phyloP scores from a whole-genome alignment of 2,797 vertebrate genomes.

The Coreius guichenoti region DNA sequence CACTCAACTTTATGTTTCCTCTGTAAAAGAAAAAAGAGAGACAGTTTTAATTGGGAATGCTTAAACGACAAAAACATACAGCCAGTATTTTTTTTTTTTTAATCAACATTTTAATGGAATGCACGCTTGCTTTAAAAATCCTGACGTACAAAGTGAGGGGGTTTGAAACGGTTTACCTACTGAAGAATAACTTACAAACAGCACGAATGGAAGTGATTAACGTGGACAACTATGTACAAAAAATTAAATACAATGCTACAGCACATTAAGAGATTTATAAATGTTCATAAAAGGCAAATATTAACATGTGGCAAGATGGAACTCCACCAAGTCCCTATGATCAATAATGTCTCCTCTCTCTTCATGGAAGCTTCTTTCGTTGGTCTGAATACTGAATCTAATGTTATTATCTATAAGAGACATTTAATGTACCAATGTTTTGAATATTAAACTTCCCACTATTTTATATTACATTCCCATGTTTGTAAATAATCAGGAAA shows the following conservation, averaged over 20 bases:
- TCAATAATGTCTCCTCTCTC: conserved; percentile 39
- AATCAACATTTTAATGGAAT: conserved; percentile 67
- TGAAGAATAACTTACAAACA: conserved; percentile 46
- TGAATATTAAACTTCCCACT: conserved; percentile 4
- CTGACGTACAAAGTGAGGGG: conserved; percentile 59
- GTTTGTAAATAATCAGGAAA: conserved; percentile 19
- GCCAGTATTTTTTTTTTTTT: conserved; percentile 61
- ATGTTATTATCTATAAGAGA: background rate
- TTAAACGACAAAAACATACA: conserved; percentile 59
- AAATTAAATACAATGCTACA: conserved; percentile 61
- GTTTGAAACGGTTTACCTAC: conserved; percentile 32
- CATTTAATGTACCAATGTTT: conserved; percentile 4
- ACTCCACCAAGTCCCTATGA: conserved; percentile 8
- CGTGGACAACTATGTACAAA: conserved; percentile 48
- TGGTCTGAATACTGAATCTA: conserved; percentile 39
- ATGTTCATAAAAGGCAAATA: conserved; percentile 54
- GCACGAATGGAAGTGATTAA: conserved; percentile 38
- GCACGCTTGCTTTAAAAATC: conserved; percentile 63
- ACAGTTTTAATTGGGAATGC: conserved; percentile 83
- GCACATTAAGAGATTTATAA: conserved; percentile 57
- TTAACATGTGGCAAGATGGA: conserved; percentile 42
- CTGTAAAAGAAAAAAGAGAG: conserved; percentile 81
- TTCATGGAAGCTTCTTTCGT: background rate
- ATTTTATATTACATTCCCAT: background rate
- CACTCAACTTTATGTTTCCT: conserved; percentile 82